Evolutionary conservation across 2,888 invertebrate species (phyloP).

Genomic region (Drosophila phalerata): DNA sequence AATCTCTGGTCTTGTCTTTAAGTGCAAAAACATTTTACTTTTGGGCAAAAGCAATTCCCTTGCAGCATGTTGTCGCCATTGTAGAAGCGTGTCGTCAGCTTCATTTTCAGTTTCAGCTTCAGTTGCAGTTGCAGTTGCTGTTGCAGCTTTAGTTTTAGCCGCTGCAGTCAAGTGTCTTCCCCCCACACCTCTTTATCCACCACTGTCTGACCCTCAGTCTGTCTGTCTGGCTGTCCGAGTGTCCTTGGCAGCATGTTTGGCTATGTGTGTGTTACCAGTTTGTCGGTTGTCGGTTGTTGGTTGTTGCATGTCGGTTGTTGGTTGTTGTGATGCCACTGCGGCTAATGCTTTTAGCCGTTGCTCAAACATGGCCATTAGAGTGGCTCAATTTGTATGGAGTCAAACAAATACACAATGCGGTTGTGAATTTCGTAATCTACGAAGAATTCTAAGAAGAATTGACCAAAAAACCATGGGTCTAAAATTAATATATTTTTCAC

Average conservation of each 20-base stretch:
- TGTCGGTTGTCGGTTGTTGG: constrained; percentile 50
- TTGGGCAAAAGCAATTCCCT: constrained; percentile 64
- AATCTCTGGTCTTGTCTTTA: constrained; percentile 82
- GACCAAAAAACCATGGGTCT: too few species aligned
- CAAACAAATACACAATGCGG: too few species aligned
- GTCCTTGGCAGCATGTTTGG: constrained; percentile 39
- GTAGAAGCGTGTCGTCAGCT: constrained; percentile 75
- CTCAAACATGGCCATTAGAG: constrained; percentile 59
- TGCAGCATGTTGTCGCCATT: constrained; percentile 78
- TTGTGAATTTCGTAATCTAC: too few species aligned
- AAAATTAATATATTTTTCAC: too few species aligned
- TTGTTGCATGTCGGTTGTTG: constrained; percentile 2
- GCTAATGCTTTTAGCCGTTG: constrained; percentile 79
- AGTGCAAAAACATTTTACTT: constrained; percentile 82
- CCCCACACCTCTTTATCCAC: neutral
- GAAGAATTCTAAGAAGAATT: too few species aligned
- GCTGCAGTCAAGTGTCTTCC: constrained; percentile 72
- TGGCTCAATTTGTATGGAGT: too few species aligned
- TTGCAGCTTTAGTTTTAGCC: constrained; percentile 10
- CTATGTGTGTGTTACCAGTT: constrained; percentile 63
- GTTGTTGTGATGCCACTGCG: constrained; percentile 72
- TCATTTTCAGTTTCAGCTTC: constrained; percentile 10
- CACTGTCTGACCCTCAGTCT: neutral
- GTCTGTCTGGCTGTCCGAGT: neutral
- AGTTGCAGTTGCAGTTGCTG: neutral